Base-by-base conservation (phyloP, 2,113 vertebrate species). In the Vombatus ursinus region DNA sequence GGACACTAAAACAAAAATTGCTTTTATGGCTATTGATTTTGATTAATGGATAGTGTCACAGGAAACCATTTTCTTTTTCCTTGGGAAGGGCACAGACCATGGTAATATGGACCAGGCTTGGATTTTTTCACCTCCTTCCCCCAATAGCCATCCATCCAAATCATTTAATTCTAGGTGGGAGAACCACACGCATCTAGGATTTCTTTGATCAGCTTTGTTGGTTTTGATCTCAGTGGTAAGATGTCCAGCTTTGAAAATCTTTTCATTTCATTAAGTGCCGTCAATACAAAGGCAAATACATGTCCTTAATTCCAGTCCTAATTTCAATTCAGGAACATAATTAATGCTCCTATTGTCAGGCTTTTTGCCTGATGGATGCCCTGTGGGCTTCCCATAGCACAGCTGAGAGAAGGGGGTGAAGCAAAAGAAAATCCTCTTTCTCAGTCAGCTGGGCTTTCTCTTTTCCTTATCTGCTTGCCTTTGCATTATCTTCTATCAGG, bases 301-400 rank as follows among this genome's bases (percentile, higher is more conserved):
- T 92, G 92, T 25, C 57, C 57, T 61, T 61, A 94, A 94, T 44
- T 93, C 23, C 12, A 91, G 89, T 11, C 51, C 96, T 96, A 92
- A 97, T 98, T 97, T 96, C 52, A 93, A 95, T 96, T 96, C 96
- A 95, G 95, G 92, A 95, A 90, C 90, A 95, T 97, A 98, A 97
- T 97, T 96, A 98, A 96, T 94, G 94, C 93, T 97, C 51, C 91
- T 68, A 89, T 93, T 95, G 96, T 98, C 96, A 96, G 48, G 28
- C 84, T 96, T 28, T 61, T 96, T 49, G 94, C 94, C 95, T 96
- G 68, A 95, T 94, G 92, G 94, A 90, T 95, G 61, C 94, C 96
- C 92, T 26, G 11, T 90, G 95, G 96, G 93, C 51, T 96, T 95
- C 90, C 90, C 92, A 53, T 3, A 93, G 92, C 94, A 53, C 2